Evolutionary conservation across 2,113 vertebrate species (phyloP).

Genomic region (Columba janthina): DNA sequence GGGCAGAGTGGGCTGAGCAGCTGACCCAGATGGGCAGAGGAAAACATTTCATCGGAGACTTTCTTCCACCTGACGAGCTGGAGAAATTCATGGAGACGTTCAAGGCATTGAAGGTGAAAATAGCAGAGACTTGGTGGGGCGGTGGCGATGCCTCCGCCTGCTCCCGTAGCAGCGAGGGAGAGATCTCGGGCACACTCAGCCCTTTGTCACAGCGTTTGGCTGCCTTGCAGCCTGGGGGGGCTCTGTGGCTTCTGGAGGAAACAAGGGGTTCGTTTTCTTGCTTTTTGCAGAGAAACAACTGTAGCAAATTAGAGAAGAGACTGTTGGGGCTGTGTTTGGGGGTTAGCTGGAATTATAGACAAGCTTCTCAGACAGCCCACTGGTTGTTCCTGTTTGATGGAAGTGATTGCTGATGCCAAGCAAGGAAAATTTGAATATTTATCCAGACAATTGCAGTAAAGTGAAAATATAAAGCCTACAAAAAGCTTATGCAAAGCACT

Average conservation of each 20-base stretch:
- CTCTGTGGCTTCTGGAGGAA: neutral
- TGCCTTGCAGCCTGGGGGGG: neutral
- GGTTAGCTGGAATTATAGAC: neutral
- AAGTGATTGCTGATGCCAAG: neutral
- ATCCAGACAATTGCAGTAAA: neutral
- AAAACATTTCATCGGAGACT: slow-evolving; percentile 98
- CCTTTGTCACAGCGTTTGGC: neutral
- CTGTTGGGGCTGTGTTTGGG: neutral
- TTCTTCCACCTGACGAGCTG: slow-evolving; percentile 93
- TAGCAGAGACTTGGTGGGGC: neutral
- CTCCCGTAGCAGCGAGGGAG: neutral
- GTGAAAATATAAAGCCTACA: neutral
- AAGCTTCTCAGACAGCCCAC: neutral
- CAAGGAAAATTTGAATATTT: neutral
- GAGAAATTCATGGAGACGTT: slow-evolving; percentile 99
- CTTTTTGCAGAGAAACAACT: neutral
- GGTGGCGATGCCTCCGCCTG: neutral
- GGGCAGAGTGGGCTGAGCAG: slow-evolving; percentile 95
- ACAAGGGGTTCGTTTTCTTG: neutral
- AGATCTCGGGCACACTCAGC: neutral
- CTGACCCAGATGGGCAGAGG: slow-evolving; percentile 97
- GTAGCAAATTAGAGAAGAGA: neutral
- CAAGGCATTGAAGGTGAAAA: slow-evolving; percentile 91
- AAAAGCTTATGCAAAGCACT: neutral
- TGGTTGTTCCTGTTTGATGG: neutral